Percentiles rank a stretch among this genome's conserved stretches.
Conservation (phyloP, 2,888 invertebrate genomes). For the Leptura quadrifasciata region DNA sequence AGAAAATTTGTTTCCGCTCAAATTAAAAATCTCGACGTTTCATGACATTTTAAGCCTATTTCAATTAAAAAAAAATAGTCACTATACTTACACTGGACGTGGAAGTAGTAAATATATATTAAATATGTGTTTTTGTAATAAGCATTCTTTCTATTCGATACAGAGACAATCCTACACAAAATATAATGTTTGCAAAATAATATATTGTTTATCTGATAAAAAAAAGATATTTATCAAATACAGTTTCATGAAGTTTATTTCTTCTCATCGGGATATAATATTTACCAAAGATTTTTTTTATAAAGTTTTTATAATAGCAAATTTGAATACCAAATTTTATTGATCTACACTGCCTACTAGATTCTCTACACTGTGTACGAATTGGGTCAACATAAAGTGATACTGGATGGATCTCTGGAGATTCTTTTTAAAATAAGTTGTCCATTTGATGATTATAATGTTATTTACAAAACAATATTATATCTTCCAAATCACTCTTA, state of each 20-base stretch:
- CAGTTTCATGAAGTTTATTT: neutral
- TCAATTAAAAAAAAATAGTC: no score
- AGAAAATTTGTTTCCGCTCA: no score
- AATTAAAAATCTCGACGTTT: no score
- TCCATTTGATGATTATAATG: no score
- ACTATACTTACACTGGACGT: no score
- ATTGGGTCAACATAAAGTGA: constrained; percentile 45
- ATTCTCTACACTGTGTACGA: constrained; percentile 46
- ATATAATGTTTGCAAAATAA: neutral
- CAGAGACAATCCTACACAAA: neutral
- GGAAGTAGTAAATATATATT: no score
- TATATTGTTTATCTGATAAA: constrained; percentile 2
- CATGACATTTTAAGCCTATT: no score
- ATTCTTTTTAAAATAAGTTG: neutral
- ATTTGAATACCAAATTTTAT: constrained; percentile 57
- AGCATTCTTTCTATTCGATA: no score
- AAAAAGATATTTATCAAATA: neutral
- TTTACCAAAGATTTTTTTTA: constrained; percentile 33
- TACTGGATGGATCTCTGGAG: constrained; percentile 22
- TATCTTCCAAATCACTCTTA: no score
- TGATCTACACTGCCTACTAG: constrained; percentile 47
- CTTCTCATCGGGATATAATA: constrained; percentile 9
- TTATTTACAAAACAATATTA: neutral
- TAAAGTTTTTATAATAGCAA: constrained; percentile 42
- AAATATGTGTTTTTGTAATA: no score